Evolutionary conservation across 2,888 invertebrate species (phyloP).

Genomic region (Didymodactylos carnosus): DNA sequence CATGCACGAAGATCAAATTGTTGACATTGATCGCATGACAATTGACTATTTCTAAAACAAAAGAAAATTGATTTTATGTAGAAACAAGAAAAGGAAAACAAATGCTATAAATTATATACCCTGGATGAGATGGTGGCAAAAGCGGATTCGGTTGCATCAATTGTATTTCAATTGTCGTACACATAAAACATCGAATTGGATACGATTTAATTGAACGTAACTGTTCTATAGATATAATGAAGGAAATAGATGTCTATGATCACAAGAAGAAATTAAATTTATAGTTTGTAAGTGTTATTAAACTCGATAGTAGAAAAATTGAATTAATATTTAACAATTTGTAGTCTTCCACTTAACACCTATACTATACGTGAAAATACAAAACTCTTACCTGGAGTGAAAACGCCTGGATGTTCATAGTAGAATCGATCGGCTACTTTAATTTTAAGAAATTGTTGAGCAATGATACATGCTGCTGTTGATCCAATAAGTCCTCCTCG

Average conservation of each 20-base stretch:
- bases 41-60: no score
- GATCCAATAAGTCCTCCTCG: background rate
- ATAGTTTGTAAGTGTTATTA: no score
- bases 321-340: no score
- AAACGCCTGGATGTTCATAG: background rate
- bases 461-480: background rate
- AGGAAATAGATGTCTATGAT: background rate
- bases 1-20: no score
- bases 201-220: background rate
- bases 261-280: background rate
- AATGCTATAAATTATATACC: no score
- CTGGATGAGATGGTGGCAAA: background rate
- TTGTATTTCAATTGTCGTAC: background rate
- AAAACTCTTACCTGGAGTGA: background rate
- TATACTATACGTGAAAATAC: no score
- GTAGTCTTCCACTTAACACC: no score
- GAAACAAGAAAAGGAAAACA: no score
- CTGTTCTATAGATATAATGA: background rate
- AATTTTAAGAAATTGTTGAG: background rate
- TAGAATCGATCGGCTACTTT: background rate
- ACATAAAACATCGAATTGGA: background rate
- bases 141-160: background rate
- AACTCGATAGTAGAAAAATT: no score
- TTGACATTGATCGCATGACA: no score
- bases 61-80: no score